Base-by-base conservation (phyloP, 2,797 vertebrate genomes). In the Pseudochirops cupreus region DNA sequence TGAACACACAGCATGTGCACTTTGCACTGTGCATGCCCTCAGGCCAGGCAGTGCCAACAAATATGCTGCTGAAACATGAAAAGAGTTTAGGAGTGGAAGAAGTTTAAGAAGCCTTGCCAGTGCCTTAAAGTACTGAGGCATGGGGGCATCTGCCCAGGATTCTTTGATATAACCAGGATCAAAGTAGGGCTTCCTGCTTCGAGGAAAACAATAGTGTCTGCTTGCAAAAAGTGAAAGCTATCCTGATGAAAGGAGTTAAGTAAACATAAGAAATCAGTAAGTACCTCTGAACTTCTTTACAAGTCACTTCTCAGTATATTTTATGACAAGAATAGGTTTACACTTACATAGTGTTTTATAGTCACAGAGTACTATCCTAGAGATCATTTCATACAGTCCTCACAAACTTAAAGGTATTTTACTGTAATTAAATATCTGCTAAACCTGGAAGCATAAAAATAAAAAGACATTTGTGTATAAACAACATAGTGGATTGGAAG, bases 381-480 rank as follows among this genome's bases (percentile, higher is more conserved):
- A 82, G n/a, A 39, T 39, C n/a, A 39, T 39, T 46, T 82, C 67
- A 46, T 21, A 46, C 5, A 6, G 3, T 82, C 67, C 18, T 82
- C 18, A 82, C 18, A 82, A 33, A 96, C 55, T 94, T 92, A 95
- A 89, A 93, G 56, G 26, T 92, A 26, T 94, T 92, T n/a, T 93
- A 55, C 6, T 82, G 4, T n/a, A 46, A 82, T 54, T 91, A 89
- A 90, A 55, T 91, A 12, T 95, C 95, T 55, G 56, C 46, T 58
- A 92, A 95, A 91, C 89, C 52, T 59, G 0, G 91, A 94, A 50
- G 24, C 39, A 89, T 92, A 50, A 21, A 90, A 91, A 95, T 90
- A 50, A 95, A 93, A 95, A 82, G 52, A 54, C 57, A 90, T 93
- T 94, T 96, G 28, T 94, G 96, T 92, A 52, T 91, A 87, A 87